These are phyloP conservation scores for Champsocephalus esox DNA, from an alignment of 2,797 vertebrate species.

Conservation along the genomic window DNA sequence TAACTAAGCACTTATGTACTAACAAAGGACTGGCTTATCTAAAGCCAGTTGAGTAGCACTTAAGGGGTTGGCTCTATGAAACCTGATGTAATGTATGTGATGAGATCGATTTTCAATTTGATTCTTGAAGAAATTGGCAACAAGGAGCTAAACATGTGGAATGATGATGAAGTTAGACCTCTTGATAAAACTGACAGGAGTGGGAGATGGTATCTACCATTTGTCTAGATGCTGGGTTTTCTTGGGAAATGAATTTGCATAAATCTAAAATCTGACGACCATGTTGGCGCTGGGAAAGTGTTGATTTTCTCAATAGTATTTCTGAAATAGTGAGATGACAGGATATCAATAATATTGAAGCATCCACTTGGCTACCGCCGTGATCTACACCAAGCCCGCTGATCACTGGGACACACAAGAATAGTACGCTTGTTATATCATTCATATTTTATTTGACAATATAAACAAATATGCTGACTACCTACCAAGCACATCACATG, in stretches of 20 bases:
- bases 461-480: not conserved
- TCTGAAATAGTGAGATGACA: slow-evolving; percentile 1
- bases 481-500: not conserved
- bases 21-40: too few species aligned
- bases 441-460: not conserved
- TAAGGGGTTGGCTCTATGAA: too few species aligned
- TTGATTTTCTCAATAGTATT: not conserved
- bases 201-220: not conserved
- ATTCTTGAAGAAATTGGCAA: not conserved
- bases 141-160: not conserved
- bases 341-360: not conserved
- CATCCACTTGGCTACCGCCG: not conserved
- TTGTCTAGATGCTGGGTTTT: slow-evolving; percentile 14
- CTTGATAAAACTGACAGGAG: not conserved
- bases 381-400: not conserved
- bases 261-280: slow-evolving; percentile 11
- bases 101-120: not conserved
- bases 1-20: too few species aligned
- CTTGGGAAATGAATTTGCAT: too few species aligned
- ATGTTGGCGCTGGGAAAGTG: slow-evolving; percentile 9
- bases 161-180: not conserved
- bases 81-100: not conserved
- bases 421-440: slow-evolving; percentile 1
- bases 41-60: too few species aligned
- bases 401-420: not conserved